Base-by-base conservation (phyloP, 2,888 invertebrate species). In the Acanthoscelides obtectus region DNA sequence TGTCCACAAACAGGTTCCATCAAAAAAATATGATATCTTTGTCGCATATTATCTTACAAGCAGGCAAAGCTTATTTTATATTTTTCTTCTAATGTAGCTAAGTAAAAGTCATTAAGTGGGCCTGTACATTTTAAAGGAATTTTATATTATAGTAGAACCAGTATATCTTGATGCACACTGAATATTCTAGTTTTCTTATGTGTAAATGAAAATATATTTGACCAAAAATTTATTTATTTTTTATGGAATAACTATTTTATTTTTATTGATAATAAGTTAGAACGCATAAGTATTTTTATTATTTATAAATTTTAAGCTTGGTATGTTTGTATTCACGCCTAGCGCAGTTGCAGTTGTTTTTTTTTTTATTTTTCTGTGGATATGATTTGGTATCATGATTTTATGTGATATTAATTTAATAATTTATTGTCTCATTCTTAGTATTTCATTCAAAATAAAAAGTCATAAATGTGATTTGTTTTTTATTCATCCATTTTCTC, bases 321-420 rank as follows among this genome's bases (percentile, higher is more conserved):
- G 25, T 68, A 64, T 22, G 21, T 66, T 65, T 65, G n/a, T 65
- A 20, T 65, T 1, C 5, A 66, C 19, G 1, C 20, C 66, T 22
- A 68, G 45, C 20, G 25, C 27, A 19, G 22, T 17, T 71, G 21
- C 66, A 20, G 20, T 66, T 5, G 69, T 63, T n/a, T 27, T 8
- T 45, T 69, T 69, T 69, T 20, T 63, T 8, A 20, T 66, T 66
- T 66, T 66, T 66, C 22, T 66, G 66, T 66, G 8, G 66, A 66
- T 66, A 5, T 12, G 5, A 65, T 66, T 20, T 66, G 66, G 22
- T 66, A 22, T 66, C 66, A 66, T 66, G 22, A 21, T 73, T 72
- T 74, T 74, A 74, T 79, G 79, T 79, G 79, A 79, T 79, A 79
- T 77, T 79, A 79, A 72, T 76, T 75, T 79, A 75, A 77, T 78